phyloP scores from a whole-genome alignment of 2,888 invertebrate genomes.

The Gari tellinella region DNA sequence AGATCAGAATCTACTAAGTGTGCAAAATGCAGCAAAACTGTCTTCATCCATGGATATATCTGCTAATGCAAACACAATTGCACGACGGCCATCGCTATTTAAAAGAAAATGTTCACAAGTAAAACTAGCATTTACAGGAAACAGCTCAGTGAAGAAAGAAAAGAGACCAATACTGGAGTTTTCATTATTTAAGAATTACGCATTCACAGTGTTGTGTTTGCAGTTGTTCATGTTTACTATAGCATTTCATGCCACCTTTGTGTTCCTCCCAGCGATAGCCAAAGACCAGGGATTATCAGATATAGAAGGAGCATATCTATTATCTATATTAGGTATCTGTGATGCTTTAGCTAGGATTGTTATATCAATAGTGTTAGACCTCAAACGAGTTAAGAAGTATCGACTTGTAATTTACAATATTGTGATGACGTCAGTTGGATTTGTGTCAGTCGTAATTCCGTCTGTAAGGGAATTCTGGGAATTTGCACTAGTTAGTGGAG shows the following conservation, averaged over 20 bases:
- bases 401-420: slow-evolving; percentile 69
- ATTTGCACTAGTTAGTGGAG: slow-evolving; percentile 59
- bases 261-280: slow-evolving; percentile 74
- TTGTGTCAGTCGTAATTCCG: slow-evolving; percentile 67
- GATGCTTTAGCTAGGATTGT: slow-evolving; percentile 69
- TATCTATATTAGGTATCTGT: slow-evolving; percentile 71
- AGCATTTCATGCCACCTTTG: slow-evolving; percentile 69
- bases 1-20: background rate
- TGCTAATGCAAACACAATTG: slow-evolving; percentile 41
- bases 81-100: slow-evolving; percentile 40
- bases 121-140: slow-evolving; percentile 31
- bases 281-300: slow-evolving; percentile 63
- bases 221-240: slow-evolving; percentile 64
- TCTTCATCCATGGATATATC: slow-evolving; percentile 45
- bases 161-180: slow-evolving; percentile 57
- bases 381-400: slow-evolving; percentile 63
- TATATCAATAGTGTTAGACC: slow-evolving; percentile 67
- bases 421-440: slow-evolving; percentile 69
- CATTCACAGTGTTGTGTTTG: slow-evolving; percentile 61
- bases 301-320: slow-evolving; percentile 66
- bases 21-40: slow-evolving; percentile 22
- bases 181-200: slow-evolving; percentile 60
- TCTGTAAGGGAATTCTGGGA: slow-evolving; percentile 50
- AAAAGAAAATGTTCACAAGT: slow-evolving; percentile 36
- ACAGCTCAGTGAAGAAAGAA: slow-evolving; percentile 18